These are phyloP conservation scores for Phorcus lineatus DNA, from an alignment of 2,888 invertebrate genomes.

Conservation along the genomic window DNA sequence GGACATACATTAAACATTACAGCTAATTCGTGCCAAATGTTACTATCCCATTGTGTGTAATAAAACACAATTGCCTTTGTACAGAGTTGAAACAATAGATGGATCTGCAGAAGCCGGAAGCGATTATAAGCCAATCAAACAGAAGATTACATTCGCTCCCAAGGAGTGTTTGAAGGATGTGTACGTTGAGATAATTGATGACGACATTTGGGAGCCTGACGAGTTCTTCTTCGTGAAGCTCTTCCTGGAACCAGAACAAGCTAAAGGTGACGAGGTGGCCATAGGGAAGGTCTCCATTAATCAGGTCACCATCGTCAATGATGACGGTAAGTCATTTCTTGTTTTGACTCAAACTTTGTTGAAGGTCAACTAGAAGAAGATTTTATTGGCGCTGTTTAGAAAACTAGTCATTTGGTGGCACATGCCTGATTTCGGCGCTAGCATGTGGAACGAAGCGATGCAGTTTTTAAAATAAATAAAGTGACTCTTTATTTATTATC, in stretches of 20 bases:
- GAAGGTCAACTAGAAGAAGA: no score
- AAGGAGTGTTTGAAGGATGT: conserved; percentile 77
- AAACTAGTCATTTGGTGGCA: no score
- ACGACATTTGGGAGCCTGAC: conserved; percentile 81
- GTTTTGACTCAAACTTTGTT: no score
- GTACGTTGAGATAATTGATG: conserved; percentile 78
- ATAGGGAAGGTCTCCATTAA: conserved; percentile 79
- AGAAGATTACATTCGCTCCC: conserved; percentile 78
- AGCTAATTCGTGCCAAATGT: no score
- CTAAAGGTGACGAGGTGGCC: conserved; percentile 72
- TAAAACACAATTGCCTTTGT: no score
- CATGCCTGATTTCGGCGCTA: no score
- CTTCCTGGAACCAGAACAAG: conserved; percentile 59
- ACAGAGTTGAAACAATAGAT: conserved; percentile 79
- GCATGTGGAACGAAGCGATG: no score
- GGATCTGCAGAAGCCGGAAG: conserved; percentile 79
- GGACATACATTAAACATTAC: no score
- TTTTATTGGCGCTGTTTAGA: no score
- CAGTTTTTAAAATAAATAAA: no score
- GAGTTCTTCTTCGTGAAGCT: conserved; percentile 81
- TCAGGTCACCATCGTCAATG: conserved; percentile 80
- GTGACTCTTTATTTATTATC: no score
- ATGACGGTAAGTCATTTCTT: conserved; percentile 77
- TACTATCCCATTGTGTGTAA: no score
- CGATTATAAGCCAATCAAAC: conserved; percentile 78